Base-by-base conservation (phyloP, 2,888 invertebrate genomes). In the Polyommatus iphigenia region DNA sequence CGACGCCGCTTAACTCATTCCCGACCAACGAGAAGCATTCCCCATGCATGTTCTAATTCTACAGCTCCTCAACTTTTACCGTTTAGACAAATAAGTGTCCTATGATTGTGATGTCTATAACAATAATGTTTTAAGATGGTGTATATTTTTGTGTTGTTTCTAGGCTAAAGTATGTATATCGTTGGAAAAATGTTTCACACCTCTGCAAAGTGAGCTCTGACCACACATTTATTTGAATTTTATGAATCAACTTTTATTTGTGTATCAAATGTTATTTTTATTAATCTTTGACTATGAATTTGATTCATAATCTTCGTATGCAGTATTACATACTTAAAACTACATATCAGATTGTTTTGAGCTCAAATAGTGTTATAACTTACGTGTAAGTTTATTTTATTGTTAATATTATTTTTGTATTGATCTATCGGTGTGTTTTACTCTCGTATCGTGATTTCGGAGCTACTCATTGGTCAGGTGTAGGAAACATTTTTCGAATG, bases 51-150 rank as follows among this genome's bases (percentile, higher is more conserved):
- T 73, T 73, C 73, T 24, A 36, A 77, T 54, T 54, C 57, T 67
- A 77, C n/a, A 72, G 77, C 72, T 77, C 86, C 85, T 84, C 81
- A 85, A 83, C 84, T 93, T 93, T 92, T 90, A 90, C 88, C 87
- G 85, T 87, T 82, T 90, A 90, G 90, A 91, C 89, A 89, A 88
- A 87, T 84, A 90, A 90, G 89, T 92, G 91, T 92, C 91, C 92
- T 91, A 90, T 83, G 87, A 91, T 87, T 94, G 93, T 94, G 93
- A 93, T 94, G 92, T 92, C 88, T 88, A 88, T 90, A 91, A 93
- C 93, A 93, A 93, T 93, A 93, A 93, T 89, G 89, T 89, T 92
- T 92, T 92, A 90, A 91, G 91, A 92, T 90, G 79, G 88, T 87
- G 87, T 91, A 91, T 93, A 93, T 93, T 93, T 93, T 93, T 92